Base-by-base conservation (phyloP, 2,888 invertebrate genomes). In the Callinectes sapidus region DNA sequence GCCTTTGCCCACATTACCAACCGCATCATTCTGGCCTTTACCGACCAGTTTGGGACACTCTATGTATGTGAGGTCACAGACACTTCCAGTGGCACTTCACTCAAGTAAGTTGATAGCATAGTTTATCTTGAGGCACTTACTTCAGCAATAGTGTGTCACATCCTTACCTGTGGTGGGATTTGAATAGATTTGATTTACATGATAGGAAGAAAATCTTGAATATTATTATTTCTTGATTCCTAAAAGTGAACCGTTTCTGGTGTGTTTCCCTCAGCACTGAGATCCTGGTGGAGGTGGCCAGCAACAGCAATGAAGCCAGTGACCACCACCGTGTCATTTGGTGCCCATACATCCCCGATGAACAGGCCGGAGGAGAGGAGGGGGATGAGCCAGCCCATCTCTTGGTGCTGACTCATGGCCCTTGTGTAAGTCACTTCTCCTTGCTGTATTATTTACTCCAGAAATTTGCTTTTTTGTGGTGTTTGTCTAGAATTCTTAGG, bases 331-430 rank as follows among this genome's bases (percentile, higher is more conserved):
- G 98, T 95, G 97, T 99, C 86, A 97, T 98, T 95, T 99, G 99
- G 99, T 99, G 99, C 95, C 98, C 98, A 0, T 99, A 97, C 96
- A 97, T 98, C 94, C 98, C 98, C 0, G 97, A 97, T 92, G 97
- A 97, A 94, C 95, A 95, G 54, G 95, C 95, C 8, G 97, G 97
- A 13, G 97, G 97, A 86, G 91, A 93, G 23, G 87, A 88, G 5
- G 90, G 81, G 32, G 92, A 91, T 54, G 93, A 93, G 28, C 91
- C 92, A 39, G 94, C 94, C 95, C 96, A 90, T 95, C 95, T 94
- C 94, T 94, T 91, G 95, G 95, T 94, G 95, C 95, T 87, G 54
- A 92, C 90, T 14, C 92, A 93, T 66, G 94, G 94, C 6, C 55
- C 89, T 14, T 77, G 90, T 54, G 93, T 94, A 92, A 87, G 93